Percentiles rank a stretch among this genome's conserved stretches.
phyloP scores from a whole-genome alignment of 2,113 vertebrate genomes.

The Lanius collurio region DNA sequence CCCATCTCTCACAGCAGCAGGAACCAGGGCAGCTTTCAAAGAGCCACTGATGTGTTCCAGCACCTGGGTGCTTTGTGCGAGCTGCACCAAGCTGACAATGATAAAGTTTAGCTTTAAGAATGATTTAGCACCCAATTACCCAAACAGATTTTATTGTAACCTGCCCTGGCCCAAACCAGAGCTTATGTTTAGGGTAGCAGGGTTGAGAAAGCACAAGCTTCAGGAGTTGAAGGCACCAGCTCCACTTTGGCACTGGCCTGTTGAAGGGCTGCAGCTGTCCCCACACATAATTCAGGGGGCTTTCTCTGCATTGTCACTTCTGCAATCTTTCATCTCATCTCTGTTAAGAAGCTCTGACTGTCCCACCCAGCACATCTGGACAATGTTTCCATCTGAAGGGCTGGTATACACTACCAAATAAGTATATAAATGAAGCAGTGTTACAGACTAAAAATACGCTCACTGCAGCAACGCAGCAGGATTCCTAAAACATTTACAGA shows the following conservation, averaged over 20 bases:
- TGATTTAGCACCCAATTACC: not conserved
- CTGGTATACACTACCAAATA: slow-evolving; percentile 51
- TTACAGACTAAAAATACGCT: slow-evolving; percentile 53
- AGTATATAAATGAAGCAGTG: slow-evolving; percentile 30
- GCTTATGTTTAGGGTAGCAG: not conserved
- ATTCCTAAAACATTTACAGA: slow-evolving; percentile 39
- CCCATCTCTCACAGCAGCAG: not conserved
- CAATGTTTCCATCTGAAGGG: slow-evolving; percentile 34
- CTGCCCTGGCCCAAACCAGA: not conserved
- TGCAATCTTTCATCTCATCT: not conserved
- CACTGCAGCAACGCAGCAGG: not conserved
- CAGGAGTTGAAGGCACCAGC: not conserved
- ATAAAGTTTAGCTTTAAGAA: not conserved
- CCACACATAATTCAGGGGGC: not conserved
- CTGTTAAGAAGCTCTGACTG: not conserved
- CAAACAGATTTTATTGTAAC: not conserved
- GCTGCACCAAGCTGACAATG: not conserved
- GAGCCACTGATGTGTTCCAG: not conserved
- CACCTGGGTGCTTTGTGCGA: not conserved
- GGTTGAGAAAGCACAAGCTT: not conserved
- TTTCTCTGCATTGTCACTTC: not conserved
- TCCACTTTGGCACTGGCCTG: not conserved
- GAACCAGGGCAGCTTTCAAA: not conserved
- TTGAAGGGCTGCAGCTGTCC: not conserved
- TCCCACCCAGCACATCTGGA: slow-evolving; percentile 20